Conservation (phyloP, 2,888 invertebrate species). For the Melinaea marsaeus region DNA sequence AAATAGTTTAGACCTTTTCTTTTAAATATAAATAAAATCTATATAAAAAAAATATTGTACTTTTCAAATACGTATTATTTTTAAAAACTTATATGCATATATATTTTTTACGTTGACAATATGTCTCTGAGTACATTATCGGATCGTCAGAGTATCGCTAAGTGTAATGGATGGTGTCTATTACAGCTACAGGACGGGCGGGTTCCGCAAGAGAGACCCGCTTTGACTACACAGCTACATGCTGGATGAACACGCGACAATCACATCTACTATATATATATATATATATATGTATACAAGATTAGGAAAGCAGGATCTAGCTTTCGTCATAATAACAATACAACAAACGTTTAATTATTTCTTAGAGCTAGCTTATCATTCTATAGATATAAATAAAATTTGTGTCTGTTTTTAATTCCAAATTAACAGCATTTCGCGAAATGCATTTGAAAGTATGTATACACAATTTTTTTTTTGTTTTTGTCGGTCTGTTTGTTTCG, state of each 20-base stretch:
- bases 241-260: slow-evolving; percentile 64
- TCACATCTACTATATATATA: background rate
- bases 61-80: too few relatives aligned
- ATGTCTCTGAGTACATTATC: background rate
- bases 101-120: too few relatives aligned
- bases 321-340: background rate
- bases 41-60: too few relatives aligned
- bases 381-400: too few relatives aligned
- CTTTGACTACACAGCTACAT: slow-evolving; percentile 62
- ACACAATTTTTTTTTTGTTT: too few relatives aligned
- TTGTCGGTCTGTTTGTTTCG: too few relatives aligned
- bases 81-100: too few relatives aligned
- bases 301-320: slow-evolving; percentile 6
- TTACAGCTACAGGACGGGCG: slow-evolving; percentile 56
- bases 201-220: slow-evolving; percentile 62
- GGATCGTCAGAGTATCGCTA: slow-evolving; percentile 9
- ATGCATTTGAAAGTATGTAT: too few relatives aligned
- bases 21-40: too few relatives aligned
- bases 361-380: background rate
- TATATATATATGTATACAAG: background rate
- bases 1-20: too few relatives aligned
- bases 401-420: too few relatives aligned
- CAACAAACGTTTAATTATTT: background rate
- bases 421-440: too few relatives aligned
- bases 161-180: slow-evolving; percentile 51